Conservation (phyloP, 2,888 invertebrate species). For the Aspidiotus destructor region DNA sequence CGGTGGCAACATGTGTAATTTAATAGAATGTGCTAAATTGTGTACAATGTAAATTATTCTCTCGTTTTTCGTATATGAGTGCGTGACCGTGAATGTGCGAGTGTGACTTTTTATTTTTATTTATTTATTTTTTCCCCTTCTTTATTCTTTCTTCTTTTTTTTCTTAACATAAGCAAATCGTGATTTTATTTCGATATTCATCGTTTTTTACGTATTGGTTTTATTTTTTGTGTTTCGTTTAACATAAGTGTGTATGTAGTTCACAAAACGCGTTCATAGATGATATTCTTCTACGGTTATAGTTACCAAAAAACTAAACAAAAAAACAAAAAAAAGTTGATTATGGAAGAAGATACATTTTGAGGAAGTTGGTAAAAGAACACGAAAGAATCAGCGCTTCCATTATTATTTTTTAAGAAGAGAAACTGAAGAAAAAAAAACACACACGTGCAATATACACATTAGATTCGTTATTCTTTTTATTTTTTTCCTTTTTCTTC, state of each 20-base stretch:
- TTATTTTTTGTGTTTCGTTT: neutral
- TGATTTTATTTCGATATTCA: constrained; percentile 4
- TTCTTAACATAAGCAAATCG: constrained; percentile 2
- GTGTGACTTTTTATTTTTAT: neutral
- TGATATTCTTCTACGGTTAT: neutral
- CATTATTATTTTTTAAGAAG: constrained; percentile 2
- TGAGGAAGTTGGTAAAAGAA: neutral
- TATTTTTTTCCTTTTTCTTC: neutral
- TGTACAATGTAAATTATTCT: too few relatives aligned
- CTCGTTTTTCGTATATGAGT: too few relatives aligned
- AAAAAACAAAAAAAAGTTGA: neutral
- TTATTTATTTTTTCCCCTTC: neutral
- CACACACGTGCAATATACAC: constrained; percentile 22
- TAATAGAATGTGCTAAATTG: too few relatives aligned
- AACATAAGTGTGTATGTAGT: neutral
- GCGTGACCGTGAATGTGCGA: too few relatives aligned
- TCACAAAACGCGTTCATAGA: neutral
- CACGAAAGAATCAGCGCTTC: constrained; percentile 17
- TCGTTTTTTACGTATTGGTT: neutral
- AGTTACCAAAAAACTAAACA: neutral
- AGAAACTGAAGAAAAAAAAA: neutral
- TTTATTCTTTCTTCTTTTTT: neutral
- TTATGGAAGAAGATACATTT: neutral
- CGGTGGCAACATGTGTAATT: too few relatives aligned
- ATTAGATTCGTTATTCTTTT: constrained; percentile 5